These are phyloP conservation scores for Trisateles emortualis DNA, from an alignment of 2,888 invertebrate species.

Conservation along the genomic window DNA sequence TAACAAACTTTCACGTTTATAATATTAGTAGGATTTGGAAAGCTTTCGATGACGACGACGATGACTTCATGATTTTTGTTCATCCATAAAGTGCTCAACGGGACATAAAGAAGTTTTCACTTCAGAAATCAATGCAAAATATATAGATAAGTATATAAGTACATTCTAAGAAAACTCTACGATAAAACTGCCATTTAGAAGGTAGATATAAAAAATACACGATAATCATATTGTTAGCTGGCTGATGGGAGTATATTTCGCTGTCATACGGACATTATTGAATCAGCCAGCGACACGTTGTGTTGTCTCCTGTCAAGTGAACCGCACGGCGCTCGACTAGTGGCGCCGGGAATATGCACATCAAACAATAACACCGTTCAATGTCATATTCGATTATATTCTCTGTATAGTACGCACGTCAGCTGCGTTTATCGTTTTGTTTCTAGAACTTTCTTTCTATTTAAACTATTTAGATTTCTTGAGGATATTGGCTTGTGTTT, in stretches of 20 bases:
- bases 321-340: not conserved
- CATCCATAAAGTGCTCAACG: no score
- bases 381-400: not conserved
- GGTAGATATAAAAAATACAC: not conserved
- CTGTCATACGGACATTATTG: constrained; percentile 14
- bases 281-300: constrained; percentile 21
- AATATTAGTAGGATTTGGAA: no score
- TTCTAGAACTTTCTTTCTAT: not conserved
- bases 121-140: no score
- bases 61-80: no score
- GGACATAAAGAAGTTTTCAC: no score
- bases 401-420: not conserved
- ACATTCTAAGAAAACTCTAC: no score
- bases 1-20: no score
- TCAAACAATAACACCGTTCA: constrained; percentile 11
- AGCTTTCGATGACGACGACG: no score
- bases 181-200: no score
- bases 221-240: not conserved
- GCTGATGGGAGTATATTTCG: constrained; percentile 2
- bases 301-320: constrained; percentile 24
- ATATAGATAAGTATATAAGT: no score
- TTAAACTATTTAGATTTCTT: not conserved
- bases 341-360: constrained; percentile 5
- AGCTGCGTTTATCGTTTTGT: not conserved
- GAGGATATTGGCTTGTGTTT: no score